These are phyloP conservation scores for Metopia argyrocephala DNA, from an alignment of 2,888 invertebrate species.

Conservation along the genomic window DNA sequence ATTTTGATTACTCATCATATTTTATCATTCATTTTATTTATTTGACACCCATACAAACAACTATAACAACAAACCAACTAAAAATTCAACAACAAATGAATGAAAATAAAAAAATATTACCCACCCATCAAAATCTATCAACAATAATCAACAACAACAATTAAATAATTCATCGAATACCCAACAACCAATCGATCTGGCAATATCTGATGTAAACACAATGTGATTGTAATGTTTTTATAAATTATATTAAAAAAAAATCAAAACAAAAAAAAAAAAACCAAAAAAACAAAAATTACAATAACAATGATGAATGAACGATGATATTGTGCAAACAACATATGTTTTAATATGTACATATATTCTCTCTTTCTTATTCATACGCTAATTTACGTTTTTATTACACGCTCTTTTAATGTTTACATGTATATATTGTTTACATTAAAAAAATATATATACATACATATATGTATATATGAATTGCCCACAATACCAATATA, in stretches of 20 bases:
- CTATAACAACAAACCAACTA: constrained; percentile 16
- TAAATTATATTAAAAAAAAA: constrained; percentile 10
- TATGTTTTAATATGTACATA: constrained; percentile 1
- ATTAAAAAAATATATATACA: constrained; percentile 2
- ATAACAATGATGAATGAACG: not conserved
- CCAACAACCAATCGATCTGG: constrained; percentile 12
- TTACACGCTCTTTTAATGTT: constrained; percentile 1
- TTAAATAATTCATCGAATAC: constrained; percentile 44
- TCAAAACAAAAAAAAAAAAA: not conserved
- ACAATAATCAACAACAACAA: constrained; percentile 25
- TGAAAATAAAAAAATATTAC: not conserved
- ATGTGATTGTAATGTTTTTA: constrained; percentile 8
- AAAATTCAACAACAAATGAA: not conserved
- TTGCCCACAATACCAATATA: not conserved
- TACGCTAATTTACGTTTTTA: not conserved
- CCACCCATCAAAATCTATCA: not conserved
- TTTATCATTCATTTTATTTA: constrained; percentile 44
- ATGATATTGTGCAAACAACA: constrained; percentile 26
- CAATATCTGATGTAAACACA: constrained; percentile 15
- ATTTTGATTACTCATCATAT: constrained; percentile 36
- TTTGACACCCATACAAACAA: constrained; percentile 28
- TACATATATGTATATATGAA: constrained; percentile 28
- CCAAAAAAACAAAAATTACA: not conserved
- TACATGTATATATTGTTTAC: constrained; percentile 5
- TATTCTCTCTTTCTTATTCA: not conserved